Evolutionary conservation across 2,888 invertebrate genomes (phyloP).

Genomic region (Leucophenga maculata): DNA sequence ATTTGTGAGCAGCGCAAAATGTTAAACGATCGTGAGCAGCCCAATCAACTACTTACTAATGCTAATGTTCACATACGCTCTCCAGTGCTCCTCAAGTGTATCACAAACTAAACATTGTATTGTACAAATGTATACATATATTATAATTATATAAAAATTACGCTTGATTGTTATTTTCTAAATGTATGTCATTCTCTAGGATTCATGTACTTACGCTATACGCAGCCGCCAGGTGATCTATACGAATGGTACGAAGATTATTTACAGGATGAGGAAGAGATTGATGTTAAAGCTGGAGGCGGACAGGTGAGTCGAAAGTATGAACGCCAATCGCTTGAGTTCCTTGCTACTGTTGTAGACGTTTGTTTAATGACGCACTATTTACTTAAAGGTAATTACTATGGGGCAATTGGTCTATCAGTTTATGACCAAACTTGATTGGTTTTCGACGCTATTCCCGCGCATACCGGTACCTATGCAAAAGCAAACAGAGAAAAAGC

Average conservation of each 20-base stretch:
- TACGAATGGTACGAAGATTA: conserved; percentile 98
- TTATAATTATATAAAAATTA: background rate
- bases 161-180: conserved; percentile 6
- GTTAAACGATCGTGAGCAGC: too few relatives aligned
- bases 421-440: conserved; percentile 95
- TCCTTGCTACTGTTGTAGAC: conserved; percentile 15
- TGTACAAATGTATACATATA: conserved; percentile 6
- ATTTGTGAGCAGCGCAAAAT: conserved; percentile 52
- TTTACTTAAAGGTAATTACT: conserved; percentile 76
- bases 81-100: conserved; percentile 17
- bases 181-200: conserved; percentile 69
- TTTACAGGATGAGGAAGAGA: conserved; percentile 95
- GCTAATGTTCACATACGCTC: conserved; percentile 27
- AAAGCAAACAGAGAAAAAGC: conserved; percentile 88
- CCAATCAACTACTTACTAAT: background rate
- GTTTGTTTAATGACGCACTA: background rate
- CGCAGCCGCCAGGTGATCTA: conserved; percentile 94
- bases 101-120: conserved; percentile 20
- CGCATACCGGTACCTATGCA: conserved; percentile 98
- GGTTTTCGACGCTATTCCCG: conserved; percentile 99
- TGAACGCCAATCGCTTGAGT: conserved; percentile 40
- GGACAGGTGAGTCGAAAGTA: conserved; percentile 79
- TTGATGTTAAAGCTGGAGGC: conserved; percentile 98
- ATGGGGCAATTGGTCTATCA: conserved; percentile 94
- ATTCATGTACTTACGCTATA: conserved; percentile 89